A percentile compares a stretch with the other conserved stretches of the same genome.
Evolutionary conservation across 2,888 invertebrate species (phyloP).

Genomic region (Petrophora chlorosata): DNA sequence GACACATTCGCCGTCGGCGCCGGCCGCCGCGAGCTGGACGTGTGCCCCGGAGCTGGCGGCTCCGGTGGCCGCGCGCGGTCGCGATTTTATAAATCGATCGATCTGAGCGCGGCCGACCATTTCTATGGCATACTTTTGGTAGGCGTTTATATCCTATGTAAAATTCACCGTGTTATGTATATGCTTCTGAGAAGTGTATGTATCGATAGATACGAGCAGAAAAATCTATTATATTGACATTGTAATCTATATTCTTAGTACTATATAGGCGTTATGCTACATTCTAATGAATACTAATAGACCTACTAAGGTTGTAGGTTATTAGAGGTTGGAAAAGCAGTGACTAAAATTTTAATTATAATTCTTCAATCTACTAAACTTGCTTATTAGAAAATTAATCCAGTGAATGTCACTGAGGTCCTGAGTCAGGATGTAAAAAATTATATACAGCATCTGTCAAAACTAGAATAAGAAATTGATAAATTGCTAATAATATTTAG

Average conservation of each 20-base stretch:
- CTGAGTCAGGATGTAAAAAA: constrained; percentile 3
- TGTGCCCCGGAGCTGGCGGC: too few species aligned
- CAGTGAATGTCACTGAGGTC: constrained; percentile 22
- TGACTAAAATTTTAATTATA: too few species aligned
- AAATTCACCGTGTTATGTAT: constrained; percentile 34
- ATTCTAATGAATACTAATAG: too few species aligned
- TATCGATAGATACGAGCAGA: constrained; percentile 51
- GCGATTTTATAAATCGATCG: constrained; percentile 35
- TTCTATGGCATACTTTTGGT: constrained; percentile 36
- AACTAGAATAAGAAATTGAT: constrained; percentile 10
- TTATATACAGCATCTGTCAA: constrained; percentile 10
- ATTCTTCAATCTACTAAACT: constrained; percentile 30
- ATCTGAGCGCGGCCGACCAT: constrained; percentile 17
- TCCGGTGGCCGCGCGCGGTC: neutral
- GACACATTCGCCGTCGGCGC: constrained; percentile 48
- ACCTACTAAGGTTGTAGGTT: too few species aligned
- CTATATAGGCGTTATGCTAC: too few species aligned
- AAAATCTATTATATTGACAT: constrained; percentile 40
- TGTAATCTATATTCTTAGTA: constrained; percentile 16
- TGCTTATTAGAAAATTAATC: constrained; percentile 23
- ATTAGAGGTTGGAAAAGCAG: too few species aligned
- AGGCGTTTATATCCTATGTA: constrained; percentile 52
- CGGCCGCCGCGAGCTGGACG: constrained; percentile 10
- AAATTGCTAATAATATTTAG: neutral
- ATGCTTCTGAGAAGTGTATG: constrained; percentile 69